Evolutionary conservation across 1,140 invertebrate genomes (phyloP).

Genomic region (Calosoma granatense): DNA sequence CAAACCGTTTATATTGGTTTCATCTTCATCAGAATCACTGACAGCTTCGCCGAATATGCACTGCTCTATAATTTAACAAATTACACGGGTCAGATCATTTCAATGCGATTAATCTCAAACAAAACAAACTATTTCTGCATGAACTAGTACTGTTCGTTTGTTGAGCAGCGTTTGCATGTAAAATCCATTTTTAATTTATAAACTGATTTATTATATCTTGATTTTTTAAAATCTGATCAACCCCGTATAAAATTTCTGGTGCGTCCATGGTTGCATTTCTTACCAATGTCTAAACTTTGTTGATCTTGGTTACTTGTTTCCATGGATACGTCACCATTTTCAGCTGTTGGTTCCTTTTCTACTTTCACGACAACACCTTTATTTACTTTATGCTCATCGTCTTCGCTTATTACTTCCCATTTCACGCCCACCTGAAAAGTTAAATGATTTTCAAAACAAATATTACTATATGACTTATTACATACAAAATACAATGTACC

Average conservation of each 20-base stretch:
- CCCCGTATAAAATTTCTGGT: conserved; percentile 19
- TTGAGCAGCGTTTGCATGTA: too few relatives aligned
- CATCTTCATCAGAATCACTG: conserved; percentile 72
- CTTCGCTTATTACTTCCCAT: conserved; percentile 89
- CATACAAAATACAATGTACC: too few relatives aligned
- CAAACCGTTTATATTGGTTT: conserved; percentile 57
- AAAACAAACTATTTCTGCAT: too few relatives aligned
- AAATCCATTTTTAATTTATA: conserved; percentile 17
- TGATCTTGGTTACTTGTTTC: conserved; percentile 12
- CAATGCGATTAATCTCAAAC: too few relatives aligned
- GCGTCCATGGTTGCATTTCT: conserved; percentile 18
- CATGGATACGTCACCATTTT: conserved; percentile 19
- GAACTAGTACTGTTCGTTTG: too few relatives aligned
- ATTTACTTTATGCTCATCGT: conserved; percentile 61
- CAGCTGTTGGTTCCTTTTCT: conserved; percentile 41
- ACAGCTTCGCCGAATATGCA: conserved; percentile 84
- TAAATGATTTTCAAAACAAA: background rate
- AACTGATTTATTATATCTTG: conserved; percentile 18
- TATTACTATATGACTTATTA: background rate
- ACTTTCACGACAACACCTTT: conserved; percentile 44
- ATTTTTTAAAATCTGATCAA: too few relatives aligned
- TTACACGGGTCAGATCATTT: too few relatives aligned
- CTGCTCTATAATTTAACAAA: conserved; percentile 63
- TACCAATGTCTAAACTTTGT: conserved; percentile 21
- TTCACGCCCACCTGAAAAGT: conserved; percentile 49